Percentiles rank a stretch among this genome's conserved stretches.
Evolutionary conservation across 2,888 invertebrate species (phyloP).

Genomic region (Chouioia cunea): DNA sequence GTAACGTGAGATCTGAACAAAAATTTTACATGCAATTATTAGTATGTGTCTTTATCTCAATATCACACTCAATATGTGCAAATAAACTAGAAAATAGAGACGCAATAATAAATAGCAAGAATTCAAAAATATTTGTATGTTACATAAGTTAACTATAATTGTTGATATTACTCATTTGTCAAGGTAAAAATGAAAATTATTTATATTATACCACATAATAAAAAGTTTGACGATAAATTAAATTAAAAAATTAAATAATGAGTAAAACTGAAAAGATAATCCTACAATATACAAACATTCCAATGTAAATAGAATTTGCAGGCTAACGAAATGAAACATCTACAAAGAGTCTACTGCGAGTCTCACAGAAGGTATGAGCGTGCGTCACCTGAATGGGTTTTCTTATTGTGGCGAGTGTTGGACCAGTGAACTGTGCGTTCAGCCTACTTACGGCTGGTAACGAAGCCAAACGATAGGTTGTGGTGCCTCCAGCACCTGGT

Average conservation of each 20-base stretch:
- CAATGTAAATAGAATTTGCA: conserved; percentile 31
- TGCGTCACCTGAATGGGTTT: conserved; percentile 70
- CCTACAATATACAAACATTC: conserved; percentile 36
- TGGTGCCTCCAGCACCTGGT: conserved; percentile 71
- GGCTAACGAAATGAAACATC: conserved; percentile 36
- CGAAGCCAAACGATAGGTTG: conserved; percentile 86
- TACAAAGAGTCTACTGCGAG: conserved; percentile 45
- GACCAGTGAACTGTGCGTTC: conserved; percentile 73
- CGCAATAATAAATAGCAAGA: no score
- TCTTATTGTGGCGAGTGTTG: conserved; percentile 74
- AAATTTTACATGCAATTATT: conserved; percentile 6
- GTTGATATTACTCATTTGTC: no score
- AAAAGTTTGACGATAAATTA: not conserved
- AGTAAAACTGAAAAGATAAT: conserved; percentile 18
- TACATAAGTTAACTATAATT: no score
- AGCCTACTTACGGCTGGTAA: conserved; percentile 88
- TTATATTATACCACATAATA: no score
- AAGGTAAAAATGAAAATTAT: no score
- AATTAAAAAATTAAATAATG: conserved; percentile 1
- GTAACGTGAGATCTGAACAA: conserved; percentile 6
- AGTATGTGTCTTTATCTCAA: not conserved
- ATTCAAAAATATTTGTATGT: no score
- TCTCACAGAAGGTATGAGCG: conserved; percentile 49
- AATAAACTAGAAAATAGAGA: no score
- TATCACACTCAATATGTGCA: not conserved